Evolutionary conservation across 1,140 invertebrate species (phyloP).

Genomic region (Microplitis mediator): DNA sequence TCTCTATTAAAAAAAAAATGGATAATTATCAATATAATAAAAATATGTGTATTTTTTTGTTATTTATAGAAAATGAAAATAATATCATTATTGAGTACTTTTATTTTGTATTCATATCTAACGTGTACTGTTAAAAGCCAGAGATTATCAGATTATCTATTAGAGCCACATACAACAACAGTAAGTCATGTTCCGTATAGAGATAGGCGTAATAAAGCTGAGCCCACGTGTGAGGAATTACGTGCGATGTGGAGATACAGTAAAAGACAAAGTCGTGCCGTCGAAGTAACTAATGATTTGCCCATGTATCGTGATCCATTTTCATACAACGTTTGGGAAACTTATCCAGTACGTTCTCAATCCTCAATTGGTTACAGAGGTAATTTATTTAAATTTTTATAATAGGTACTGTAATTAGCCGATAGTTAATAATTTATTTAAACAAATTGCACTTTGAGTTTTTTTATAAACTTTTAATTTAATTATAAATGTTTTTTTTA

Average conservation of each 20-base stretch:
- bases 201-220: constrained; percentile 52
- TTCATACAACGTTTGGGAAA: constrained; percentile 80
- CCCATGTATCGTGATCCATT: constrained; percentile 81
- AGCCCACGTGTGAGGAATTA: constrained; percentile 85
- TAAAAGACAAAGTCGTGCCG: constrained; percentile 83
- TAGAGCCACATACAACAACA: constrained; percentile 37
- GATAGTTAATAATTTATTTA: not conserved
- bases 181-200: constrained; percentile 39
- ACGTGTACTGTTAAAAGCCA: constrained; percentile 38
- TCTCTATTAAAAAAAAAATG: too few species aligned
- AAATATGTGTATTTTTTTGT: not conserved
- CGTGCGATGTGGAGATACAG: constrained; percentile 91
- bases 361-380: constrained; percentile 47
- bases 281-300: constrained; percentile 84
- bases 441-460: not conserved
- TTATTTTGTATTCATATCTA: constrained; percentile 46
- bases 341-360: constrained; percentile 61
- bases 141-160: constrained; percentile 40
- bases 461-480: not conserved
- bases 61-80: constrained; percentile 50
- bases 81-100: constrained; percentile 45
- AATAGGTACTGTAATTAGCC: not conserved
- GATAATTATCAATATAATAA: not conserved
- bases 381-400: constrained; percentile 31
- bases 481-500: not conserved